A percentile compares a stretch with the other conserved stretches of the same genome.
phyloP scores from a whole-genome alignment of 1,140 invertebrate species.

The Sipha flava region DNA sequence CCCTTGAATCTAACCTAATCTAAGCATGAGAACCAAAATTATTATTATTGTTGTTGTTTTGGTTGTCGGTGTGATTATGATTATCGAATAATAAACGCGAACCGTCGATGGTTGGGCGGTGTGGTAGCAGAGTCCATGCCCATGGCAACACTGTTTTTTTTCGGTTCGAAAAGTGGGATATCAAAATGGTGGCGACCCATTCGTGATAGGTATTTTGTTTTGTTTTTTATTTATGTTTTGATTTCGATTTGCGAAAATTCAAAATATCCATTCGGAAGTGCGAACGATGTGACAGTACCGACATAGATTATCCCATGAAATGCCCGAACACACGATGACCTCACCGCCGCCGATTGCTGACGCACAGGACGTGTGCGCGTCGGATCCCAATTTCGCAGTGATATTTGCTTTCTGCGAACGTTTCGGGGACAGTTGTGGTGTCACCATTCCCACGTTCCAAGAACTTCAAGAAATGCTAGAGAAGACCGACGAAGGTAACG shows the following conservation, averaged over 20 bases:
- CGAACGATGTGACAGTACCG: neutral
- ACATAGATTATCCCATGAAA: neutral
- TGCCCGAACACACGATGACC: neutral
- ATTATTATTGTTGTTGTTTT: no score
- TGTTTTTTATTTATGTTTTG: constrained; percentile 31
- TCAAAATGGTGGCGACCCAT: constrained; percentile 29
- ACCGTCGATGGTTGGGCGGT: no score
- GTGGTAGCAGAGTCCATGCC: no score
- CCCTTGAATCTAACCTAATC: no score
- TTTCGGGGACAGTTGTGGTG: constrained; percentile 71
- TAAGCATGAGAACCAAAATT: no score
- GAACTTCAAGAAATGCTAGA: constrained; percentile 81
- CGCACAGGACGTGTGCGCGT: constrained; percentile 54
- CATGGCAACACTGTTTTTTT: constrained; percentile 23
- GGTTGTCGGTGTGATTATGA: no score
- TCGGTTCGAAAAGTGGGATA: constrained; percentile 30
- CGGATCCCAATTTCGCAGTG: constrained; percentile 91
- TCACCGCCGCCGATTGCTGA: neutral
- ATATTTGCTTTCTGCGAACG: constrained; percentile 88
- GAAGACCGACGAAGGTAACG: constrained; percentile 71
- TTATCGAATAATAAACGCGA: no score
- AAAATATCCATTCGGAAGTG: neutral
- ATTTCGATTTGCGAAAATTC: constrained; percentile 4
- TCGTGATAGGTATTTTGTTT: constrained; percentile 27
- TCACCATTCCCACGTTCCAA: constrained; percentile 64